Base-by-base conservation (phyloP, 2,888 invertebrate species). In the Taphrorychus bicolor region DNA sequence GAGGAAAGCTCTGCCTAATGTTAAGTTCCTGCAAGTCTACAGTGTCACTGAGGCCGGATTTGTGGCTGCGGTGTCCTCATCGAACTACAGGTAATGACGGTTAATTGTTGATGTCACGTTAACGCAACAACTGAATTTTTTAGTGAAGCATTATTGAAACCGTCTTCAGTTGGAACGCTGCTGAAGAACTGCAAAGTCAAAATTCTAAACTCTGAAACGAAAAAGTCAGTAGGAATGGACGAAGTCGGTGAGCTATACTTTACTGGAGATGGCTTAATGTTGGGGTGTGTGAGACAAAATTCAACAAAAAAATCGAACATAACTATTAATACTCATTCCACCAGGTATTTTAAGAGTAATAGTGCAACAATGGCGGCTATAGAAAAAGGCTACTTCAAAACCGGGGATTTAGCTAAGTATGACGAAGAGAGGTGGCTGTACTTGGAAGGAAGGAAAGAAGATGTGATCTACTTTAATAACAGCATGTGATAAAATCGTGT, bases 381-480 rank as follows among this genome's bases (percentile, higher is more conserved):
- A 53, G 32, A 77, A 71, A 51, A 76, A 19, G 76, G 77, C 0
- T 80, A 72, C 59, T 77, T 78, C 53, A 78, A 73, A 74, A 80
- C 81, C 1, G 80, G 79, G 0, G 81, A 81, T 56, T 57, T 79
- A 4, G 79, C 76, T 1, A 74, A 74, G 61, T 76, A 73, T 53
- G 80, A 80, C 61, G 61, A 71, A 11, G 74, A 77, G 2, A 78
- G 78, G 2, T 80, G 76, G 74, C 42, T 81, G 14, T 80, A 76
- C 59, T 65, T 80, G 3, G 72, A 74, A 18, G 79, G 80, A 2
- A 70, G 78, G 42, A 69, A 76, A 2, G 74, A 74, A 5, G 79
- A 80, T 54, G 65, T 77, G 17, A 73, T 80, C 17, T 59, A 56
- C 5, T n/a, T 56, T 14, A 21, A 69, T n/a, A 23, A 57, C n/a